phyloP scores from a whole-genome alignment of 2,888 invertebrate genomes.

The Oscheius sp. region DNA sequence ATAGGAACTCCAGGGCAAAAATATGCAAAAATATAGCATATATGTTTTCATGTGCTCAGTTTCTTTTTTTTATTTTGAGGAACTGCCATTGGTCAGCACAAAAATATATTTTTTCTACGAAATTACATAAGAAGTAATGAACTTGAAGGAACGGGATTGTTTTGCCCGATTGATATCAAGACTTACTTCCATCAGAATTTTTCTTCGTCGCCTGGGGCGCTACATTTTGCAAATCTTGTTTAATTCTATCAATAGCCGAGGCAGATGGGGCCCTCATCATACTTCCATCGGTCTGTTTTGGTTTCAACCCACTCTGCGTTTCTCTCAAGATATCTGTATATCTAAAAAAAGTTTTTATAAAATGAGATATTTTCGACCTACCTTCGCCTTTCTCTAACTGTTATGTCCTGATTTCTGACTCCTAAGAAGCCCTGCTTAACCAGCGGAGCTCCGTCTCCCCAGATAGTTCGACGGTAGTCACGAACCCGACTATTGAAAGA shows the following conservation, averaged over 20 bases:
- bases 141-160: too few species aligned
- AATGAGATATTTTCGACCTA: constrained; percentile 19
- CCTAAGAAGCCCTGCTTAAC: constrained; percentile 66
- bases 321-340: constrained; percentile 59
- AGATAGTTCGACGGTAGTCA: constrained; percentile 63
- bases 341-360: constrained; percentile 29
- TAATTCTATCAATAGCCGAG: constrained; percentile 53
- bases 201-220: constrained; percentile 55
- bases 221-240: constrained; percentile 56
- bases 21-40: too few species aligned
- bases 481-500: constrained; percentile 82
- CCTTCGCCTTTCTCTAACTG: constrained; percentile 67
- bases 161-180: not conserved
- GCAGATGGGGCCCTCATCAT: constrained; percentile 37
- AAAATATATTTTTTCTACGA: too few species aligned
- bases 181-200: constrained; percentile 64
- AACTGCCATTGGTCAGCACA: too few species aligned
- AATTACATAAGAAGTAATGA: too few species aligned
- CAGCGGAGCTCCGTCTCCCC: constrained; percentile 65
- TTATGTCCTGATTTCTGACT: constrained; percentile 65
- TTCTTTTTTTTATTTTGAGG: too few species aligned
- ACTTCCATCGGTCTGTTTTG: constrained; percentile 34
- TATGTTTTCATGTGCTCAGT: too few species aligned
- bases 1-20: too few species aligned
- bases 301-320: constrained; percentile 40